Base-by-base conservation (phyloP, 2,888 invertebrate species). In the Bugulina stolonifera region DNA sequence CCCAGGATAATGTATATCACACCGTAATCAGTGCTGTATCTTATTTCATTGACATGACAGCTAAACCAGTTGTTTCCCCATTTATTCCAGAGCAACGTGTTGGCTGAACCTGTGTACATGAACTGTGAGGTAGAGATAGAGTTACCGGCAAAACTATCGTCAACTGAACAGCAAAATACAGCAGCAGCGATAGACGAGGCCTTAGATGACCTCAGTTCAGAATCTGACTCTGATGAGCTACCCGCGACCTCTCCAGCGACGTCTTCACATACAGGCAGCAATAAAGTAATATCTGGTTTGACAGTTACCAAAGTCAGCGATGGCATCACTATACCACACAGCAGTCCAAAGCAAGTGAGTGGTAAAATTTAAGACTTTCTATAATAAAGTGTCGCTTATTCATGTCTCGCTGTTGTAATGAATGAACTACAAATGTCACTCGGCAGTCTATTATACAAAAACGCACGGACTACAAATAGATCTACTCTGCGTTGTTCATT, bases 171-270 rank as follows among this genome's bases (percentile, higher is more conserved):
- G 5, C 14, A 64, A 32, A 14, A 29, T 27, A 32, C 64, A 32
- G 64, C 32, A 32, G 64, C 64, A 14, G 64, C 64, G 3, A 64
- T 64, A 64, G 64, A 64, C 5, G 64, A 64, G 32, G 64, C 64
- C 14, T 32, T 64, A 5, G 27, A 64, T n/a, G 32, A 32, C 22
- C 64, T 64, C 5, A 64, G 64, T n/a, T 64, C 32, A 2, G 32
- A 32, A 3, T 64, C 64, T 32, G 64, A 64, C 3, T 27, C 10
- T 32, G 64, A 64, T 18, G 10, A 43, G 43, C 10, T 5, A 43
- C 18, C 43, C 18, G 43, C 18, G 10, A 43, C 43, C 5, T 43
- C 43, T 5, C 43, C 43, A 43, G 10, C 43, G 10, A 18, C 18
- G 18, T 18, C 18, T 43, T n/a, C n/a, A n/a, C n/a, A n/a, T n/a